These are phyloP conservation scores for Drosophila neonasuta DNA, from an alignment of 2,888 invertebrate genomes.

Conservation along the genomic window DNA sequence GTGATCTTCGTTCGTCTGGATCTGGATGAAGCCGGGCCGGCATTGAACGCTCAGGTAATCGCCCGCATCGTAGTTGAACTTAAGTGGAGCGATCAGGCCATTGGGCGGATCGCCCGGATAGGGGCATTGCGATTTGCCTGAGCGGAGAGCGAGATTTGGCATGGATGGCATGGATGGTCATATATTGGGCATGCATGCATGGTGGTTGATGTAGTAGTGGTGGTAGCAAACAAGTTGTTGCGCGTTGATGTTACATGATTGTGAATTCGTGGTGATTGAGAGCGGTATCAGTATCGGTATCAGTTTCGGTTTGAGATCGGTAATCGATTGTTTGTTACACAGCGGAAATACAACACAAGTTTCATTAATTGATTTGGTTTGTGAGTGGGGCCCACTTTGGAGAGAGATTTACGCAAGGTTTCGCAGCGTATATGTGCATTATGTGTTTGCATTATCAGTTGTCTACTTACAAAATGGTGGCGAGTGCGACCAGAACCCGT, in stretches of 20 bases:
- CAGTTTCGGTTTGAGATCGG: slow-evolving; percentile 25
- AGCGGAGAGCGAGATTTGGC: slow-evolving; percentile 45
- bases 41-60: slow-evolving; percentile 88
- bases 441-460: slow-evolving; percentile 48
- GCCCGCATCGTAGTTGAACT: slow-evolving; percentile 89
- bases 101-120: slow-evolving; percentile 89
- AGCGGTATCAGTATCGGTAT: slow-evolving; percentile 5
- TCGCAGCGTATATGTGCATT: slow-evolving; percentile 59
- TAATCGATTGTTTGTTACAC: slow-evolving; percentile 51
- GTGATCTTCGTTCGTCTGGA: slow-evolving; percentile 81
- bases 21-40: slow-evolving; percentile 86
- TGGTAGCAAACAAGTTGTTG: too few species aligned
- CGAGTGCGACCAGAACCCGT: slow-evolving; percentile 93
- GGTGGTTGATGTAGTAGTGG: slow-evolving; percentile 25
- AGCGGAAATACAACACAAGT: slow-evolving; percentile 75
- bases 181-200: slow-evolving; percentile 41
- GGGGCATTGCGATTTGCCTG: slow-evolving; percentile 88
- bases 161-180: slow-evolving; percentile 47
- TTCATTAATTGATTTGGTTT: slow-evolving; percentile 66
- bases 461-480: slow-evolving; percentile 89
- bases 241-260: slow-evolving; percentile 38
- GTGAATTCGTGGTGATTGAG: background rate
- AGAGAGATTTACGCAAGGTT: slow-evolving; percentile 53
- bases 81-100: slow-evolving; percentile 87
- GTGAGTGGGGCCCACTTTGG: slow-evolving; percentile 63